Evolutionary conservation across 2,888 invertebrate species (phyloP).

Genomic region (Mesochorus sp.): DNA sequence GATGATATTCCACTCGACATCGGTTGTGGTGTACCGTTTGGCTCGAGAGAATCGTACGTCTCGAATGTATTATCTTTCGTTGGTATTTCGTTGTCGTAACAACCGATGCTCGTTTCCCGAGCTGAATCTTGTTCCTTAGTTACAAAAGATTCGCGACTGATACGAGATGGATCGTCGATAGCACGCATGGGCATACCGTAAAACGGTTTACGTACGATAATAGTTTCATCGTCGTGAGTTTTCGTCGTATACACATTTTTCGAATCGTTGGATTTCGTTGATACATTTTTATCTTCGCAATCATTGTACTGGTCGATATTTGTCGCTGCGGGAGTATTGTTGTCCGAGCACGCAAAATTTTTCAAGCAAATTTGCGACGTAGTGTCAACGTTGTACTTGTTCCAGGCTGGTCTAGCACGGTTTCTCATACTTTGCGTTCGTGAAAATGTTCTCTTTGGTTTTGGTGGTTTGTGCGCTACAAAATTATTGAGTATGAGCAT

Average conservation of each 20-base stretch:
- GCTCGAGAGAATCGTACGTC: slow-evolving; percentile 75
- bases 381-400: slow-evolving; percentile 71
- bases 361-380: slow-evolving; percentile 58
- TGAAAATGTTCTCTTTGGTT: slow-evolving; percentile 82
- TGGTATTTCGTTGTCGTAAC: slow-evolving; percentile 71
- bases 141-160: slow-evolving; percentile 27
- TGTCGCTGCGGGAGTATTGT: slow-evolving; percentile 6
- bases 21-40: slow-evolving; percentile 57
- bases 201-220: slow-evolving; percentile 43
- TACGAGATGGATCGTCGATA: slow-evolving; percentile 16
- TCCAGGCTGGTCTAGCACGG: slow-evolving; percentile 76
- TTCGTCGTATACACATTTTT: not conserved
- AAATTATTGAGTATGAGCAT: slow-evolving; percentile 79
- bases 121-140: slow-evolving; percentile 32
- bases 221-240: slow-evolving; percentile 21
- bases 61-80: slow-evolving; percentile 75
- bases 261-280: slow-evolving; percentile 1
- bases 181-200: slow-evolving; percentile 37
- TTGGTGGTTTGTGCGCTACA: slow-evolving; percentile 89
- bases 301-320: slow-evolving; percentile 10
- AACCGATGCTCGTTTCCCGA: slow-evolving; percentile 11
- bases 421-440: slow-evolving; percentile 79
- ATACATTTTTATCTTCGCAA: slow-evolving; percentile 17
- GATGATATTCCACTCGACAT: not conserved
- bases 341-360: slow-evolving; percentile 58